A percentile compares a stretch with the other conserved stretches of the same genome.
Evolutionary conservation across 2,113 vertebrate species (phyloP).

Genomic region (Alethe diademata): DNA sequence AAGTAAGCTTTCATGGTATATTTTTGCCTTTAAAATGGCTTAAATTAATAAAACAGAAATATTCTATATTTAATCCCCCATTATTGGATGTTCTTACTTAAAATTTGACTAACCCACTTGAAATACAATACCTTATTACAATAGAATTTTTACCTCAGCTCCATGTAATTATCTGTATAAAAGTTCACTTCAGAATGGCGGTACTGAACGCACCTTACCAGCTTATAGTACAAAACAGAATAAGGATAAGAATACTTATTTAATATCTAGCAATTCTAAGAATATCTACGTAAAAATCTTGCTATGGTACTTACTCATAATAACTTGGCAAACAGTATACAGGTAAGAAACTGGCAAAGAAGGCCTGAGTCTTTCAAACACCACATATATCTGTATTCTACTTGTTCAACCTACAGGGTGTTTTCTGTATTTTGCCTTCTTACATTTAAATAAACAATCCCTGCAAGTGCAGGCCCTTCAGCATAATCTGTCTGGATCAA

Average conservation of each 20-base stretch:
- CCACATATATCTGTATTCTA: not conserved
- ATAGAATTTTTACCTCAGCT: slow-evolving; percentile 26
- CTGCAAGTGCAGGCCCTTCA: not conserved
- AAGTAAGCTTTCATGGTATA: not conserved
- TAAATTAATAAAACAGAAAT: not conserved
- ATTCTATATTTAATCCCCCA: slow-evolving; percentile 8
- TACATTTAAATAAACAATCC: not conserved
- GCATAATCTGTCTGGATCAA: not conserved
- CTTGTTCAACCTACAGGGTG: not conserved
- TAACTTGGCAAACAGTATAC: not conserved
- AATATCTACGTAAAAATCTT: not conserved
- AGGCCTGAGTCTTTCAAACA: not conserved
- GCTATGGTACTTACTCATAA: not conserved
- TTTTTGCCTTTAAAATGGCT: not conserved
- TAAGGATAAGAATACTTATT: not conserved
- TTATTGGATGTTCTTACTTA: not conserved
- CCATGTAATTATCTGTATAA: not conserved
- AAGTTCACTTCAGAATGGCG: slow-evolving; percentile 14
- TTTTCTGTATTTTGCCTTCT: not conserved
- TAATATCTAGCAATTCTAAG: not conserved
- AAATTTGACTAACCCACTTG: not conserved
- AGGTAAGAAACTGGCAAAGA: not conserved
- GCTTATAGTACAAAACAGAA: not conserved
- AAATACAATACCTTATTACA: not conserved
- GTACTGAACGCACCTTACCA: not conserved